Evolutionary conservation across 2,888 invertebrate species (phyloP).

Genomic region (Troides helena): DNA sequence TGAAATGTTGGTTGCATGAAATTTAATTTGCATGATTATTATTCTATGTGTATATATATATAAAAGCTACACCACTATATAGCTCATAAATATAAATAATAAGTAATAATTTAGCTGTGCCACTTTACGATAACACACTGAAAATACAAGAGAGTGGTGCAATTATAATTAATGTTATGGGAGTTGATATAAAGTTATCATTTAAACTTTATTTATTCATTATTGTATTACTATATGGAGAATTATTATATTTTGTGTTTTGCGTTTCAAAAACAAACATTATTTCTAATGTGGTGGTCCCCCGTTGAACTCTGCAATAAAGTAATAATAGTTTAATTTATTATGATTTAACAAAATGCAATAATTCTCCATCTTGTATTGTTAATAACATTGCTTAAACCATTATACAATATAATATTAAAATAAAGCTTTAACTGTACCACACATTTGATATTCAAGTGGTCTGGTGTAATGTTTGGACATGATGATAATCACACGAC

Average conservation of each 20-base stretch:
- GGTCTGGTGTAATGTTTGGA: slow-evolving; percentile 10
- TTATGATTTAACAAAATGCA: background rate
- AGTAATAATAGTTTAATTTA: background rate
- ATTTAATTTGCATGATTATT: slow-evolving; percentile 17
- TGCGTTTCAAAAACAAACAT: too few relatives aligned
- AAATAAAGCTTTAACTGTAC: background rate
- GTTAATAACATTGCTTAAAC: background rate
- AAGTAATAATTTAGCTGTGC: background rate
- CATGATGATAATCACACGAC: slow-evolving; percentile 81
- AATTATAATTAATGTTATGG: background rate
- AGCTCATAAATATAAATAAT: background rate
- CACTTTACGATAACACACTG: background rate
- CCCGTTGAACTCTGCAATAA: too few relatives aligned
- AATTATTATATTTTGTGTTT: background rate
- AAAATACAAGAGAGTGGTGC: background rate
- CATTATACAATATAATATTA: background rate
- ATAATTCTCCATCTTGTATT: background rate
- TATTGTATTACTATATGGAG: background rate
- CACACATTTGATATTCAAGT: background rate
- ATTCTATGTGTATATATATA: slow-evolving; percentile 1
- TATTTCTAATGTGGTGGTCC: too few relatives aligned
- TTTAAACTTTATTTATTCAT: background rate
- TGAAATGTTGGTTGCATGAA: slow-evolving; percentile 21
- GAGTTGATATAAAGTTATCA: background rate
- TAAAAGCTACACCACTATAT: background rate